Percentiles rank a stretch among this genome's conserved stretches.
Evolutionary conservation across 2,113 vertebrate species (phyloP).

Genomic region (Chaetodon auriga): DNA sequence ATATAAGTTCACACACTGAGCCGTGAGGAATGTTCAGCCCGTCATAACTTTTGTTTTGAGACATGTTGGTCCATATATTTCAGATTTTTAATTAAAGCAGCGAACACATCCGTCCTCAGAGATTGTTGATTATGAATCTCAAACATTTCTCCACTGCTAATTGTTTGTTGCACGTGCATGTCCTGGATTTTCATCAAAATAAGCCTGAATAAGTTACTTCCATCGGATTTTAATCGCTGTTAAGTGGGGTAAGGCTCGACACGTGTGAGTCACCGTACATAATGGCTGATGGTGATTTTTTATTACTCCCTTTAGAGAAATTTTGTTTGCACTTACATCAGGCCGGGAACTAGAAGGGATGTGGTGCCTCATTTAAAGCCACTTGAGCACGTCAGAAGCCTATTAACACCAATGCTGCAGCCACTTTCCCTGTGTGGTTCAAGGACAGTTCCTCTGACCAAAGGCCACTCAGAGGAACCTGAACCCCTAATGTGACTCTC

Average conservation of each 20-base stretch:
- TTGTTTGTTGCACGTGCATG: background rate
- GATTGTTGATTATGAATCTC: background rate
- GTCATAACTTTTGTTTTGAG: background rate
- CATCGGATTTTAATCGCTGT: background rate
- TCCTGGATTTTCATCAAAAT: background rate
- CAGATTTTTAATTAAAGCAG: background rate
- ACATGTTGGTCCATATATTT: background rate
- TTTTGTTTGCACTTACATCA: constrained; percentile 17
- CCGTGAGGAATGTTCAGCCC: background rate
- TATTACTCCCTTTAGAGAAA: constrained; percentile 28
- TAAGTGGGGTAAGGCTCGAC: background rate
- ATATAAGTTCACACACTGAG: background rate
- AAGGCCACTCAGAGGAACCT: constrained; percentile 53
- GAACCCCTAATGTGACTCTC: constrained; percentile 33
- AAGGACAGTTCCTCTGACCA: constrained; percentile 35
- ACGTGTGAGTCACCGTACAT: constrained; percentile 5
- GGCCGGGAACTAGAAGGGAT: constrained; percentile 35
- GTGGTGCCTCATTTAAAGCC: constrained; percentile 32
- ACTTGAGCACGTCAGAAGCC: constrained; percentile 16
- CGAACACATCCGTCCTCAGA: background rate
- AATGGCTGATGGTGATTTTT: constrained; percentile 22
- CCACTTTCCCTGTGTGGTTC: constrained; percentile 19
- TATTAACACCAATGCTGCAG: constrained; percentile 4
- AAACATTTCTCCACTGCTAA: background rate
- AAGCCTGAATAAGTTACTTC: background rate